Evolutionary conservation across 2,888 invertebrate species (phyloP), one percentile per base, ranked within the genome.

Genomic region (Hesperia comma): DNA sequence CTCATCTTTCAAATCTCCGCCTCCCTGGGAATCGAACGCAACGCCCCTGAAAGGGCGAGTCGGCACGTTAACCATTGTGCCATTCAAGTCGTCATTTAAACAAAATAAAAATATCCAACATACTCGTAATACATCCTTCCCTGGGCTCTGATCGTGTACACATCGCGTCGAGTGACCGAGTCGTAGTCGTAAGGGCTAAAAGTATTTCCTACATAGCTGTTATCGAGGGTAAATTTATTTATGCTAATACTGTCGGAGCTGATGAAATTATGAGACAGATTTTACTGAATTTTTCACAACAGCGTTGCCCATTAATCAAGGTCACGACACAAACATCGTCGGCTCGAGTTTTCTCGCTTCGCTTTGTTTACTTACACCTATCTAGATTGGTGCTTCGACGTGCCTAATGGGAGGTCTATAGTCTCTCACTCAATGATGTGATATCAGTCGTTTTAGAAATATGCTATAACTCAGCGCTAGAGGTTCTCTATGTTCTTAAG

Each of bases 221-320:
- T 46, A 17, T 46, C 46, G 46, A 46, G 8, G 46, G 46, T 17
- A 15, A 46, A 46, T 46, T 46, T 46, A 46, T 46, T 46, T 46
- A 46, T 46, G 46, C 46, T 46, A 46, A 46, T 46, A 46, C 46
- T 46, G 41, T 46, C 46, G 46, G 46, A 7, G 46, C 46, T 46
- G 46, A 46, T 46, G 46, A 46, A 46, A 46, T 46, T 46, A 46
- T 46, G 46, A 46, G 46, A 46, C 46, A 46, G 46, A 46, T 17
- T 46, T 46, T 46, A 46, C 46, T 46, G 46, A 46, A 46, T 46
- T 46, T 46, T 46, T 46, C 46, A 46, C 46, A 15, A 46, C 46
- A 17, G 46, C 46, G 46, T 46, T 46, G 6, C 17, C 46, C 46
- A 46, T 46, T 46, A 46, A 46, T 46, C 46, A 46, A 46, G 46